Evolutionary conservation across 1,140 invertebrate genomes (phyloP).

Genomic region (Solenopsis fugax): DNA sequence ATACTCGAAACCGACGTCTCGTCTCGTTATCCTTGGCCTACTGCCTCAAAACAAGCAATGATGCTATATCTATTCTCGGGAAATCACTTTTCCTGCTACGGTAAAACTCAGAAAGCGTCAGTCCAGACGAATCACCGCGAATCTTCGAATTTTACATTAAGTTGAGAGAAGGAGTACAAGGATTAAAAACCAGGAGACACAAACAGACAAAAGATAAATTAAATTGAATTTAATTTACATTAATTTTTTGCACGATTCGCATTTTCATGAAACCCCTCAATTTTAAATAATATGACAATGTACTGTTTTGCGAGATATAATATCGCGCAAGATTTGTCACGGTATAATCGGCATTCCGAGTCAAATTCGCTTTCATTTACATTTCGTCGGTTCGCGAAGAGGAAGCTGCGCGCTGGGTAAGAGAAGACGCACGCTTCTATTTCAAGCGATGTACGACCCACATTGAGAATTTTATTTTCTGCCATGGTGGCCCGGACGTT

Average conservation of each 20-base stretch:
- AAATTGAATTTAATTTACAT: background rate
- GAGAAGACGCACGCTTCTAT: constrained; percentile 72
- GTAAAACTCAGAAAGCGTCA: background rate
- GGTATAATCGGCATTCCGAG: background rate
- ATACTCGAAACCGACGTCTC: constrained; percentile 35
- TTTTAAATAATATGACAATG: background rate
- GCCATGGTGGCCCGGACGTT: constrained; percentile 45
- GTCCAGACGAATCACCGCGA: background rate
- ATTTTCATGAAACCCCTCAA: background rate
- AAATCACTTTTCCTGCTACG: constrained; percentile 6
- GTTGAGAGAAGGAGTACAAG: background rate
- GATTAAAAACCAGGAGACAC: background rate
- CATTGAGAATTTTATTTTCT: constrained; percentile 82
- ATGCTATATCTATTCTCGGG: constrained; percentile 20
- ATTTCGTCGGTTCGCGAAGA: constrained; percentile 33
- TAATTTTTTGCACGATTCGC: background rate
- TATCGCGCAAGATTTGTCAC: background rate
- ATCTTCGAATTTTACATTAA: background rate
- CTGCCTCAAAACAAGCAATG: constrained; percentile 52
- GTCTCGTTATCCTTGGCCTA: constrained; percentile 76
- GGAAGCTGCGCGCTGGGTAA: constrained; percentile 18
- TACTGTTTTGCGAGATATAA: background rate
- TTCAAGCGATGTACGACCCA: constrained; percentile 79
- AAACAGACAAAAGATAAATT: background rate
- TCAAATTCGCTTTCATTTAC: constrained; percentile 58